Conservation (phyloP, 2,797 vertebrate genomes). For the Gymnoscopelus microlampas region DNA sequence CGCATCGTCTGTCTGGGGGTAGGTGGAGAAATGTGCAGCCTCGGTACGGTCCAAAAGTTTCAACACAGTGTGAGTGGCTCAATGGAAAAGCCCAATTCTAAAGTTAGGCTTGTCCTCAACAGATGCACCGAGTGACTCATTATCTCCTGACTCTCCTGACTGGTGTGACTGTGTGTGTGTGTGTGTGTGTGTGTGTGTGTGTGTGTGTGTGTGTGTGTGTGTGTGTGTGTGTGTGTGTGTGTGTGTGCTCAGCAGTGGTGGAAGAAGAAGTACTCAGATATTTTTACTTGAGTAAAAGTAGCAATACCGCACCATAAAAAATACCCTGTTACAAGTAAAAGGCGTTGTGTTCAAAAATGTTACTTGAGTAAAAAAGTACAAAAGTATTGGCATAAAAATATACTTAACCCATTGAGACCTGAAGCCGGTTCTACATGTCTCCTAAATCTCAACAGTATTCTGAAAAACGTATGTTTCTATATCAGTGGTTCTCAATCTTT, state of each 20-base stretch:
- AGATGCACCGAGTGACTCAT: conserved; percentile 57
- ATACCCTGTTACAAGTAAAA: too few species aligned
- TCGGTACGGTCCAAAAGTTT: conserved; percentile 42
- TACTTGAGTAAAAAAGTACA: too few species aligned
- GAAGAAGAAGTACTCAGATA: too few species aligned
- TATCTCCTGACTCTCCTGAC: conserved; percentile 45
- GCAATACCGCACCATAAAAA: too few species aligned
- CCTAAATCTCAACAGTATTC: too few species aligned
- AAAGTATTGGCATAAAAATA: too few species aligned
- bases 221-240: conserved; percentile 1
- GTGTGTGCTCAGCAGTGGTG: not conserved
- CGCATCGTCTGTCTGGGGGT: conserved; percentile 27
- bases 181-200: conserved; percentile 2
- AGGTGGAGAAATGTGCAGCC: conserved; percentile 34
- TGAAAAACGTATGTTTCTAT: too few species aligned
- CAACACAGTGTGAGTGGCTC: conserved; percentile 46
- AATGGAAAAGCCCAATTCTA: conserved; percentile 32
- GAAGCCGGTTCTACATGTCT: too few species aligned
- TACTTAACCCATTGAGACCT: too few species aligned
- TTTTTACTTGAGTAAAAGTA: too few species aligned
- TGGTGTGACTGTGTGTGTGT: conserved; percentile 28
- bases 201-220: not conserved
- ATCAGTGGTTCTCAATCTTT: too few species aligned
- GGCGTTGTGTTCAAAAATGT: too few species aligned
- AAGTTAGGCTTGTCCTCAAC: conserved; percentile 30